Base-by-base conservation (phyloP, 2,113 vertebrate species). In the Cephalopterus ornatus region DNA sequence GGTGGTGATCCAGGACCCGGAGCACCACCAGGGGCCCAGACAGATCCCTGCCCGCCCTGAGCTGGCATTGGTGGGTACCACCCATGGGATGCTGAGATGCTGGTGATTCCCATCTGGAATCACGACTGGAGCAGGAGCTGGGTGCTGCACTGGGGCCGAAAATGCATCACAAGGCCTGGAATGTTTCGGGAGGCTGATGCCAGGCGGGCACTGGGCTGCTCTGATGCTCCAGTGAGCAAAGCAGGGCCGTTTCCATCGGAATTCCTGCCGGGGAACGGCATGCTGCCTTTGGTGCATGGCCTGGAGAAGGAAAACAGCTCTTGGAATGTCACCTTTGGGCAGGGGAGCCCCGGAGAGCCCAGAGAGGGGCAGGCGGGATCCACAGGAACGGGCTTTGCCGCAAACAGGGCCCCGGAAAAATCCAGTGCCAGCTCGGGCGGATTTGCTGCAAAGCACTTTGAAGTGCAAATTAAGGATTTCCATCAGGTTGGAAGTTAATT, bases 391-490 rank as follows among this genome's bases (percentile, higher is more conserved):
- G 58, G 61, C 61, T n/a, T 28, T 52, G 77, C 55, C 3, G 20
- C 66, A 77, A 75, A 27, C 41, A 11, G 26, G 20, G 47, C 84
- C 79, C 70, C 0, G 11, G 76, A 68, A 76, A 72, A 73, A 66
- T 33, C 56, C 32, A 32, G 55, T 26, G 27, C 46, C 62, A 39
- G 78, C 89, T 55, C 23, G 12, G 41, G 56, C 9, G 75, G 58
- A 49, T 55, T 52, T 72, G 86, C 92, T 59, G 92, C 72, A 8
- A 21, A 83, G 79, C 19, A 8, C 94, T 95, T 95, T 96, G 95
- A 97, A 95, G 91, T 95, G 92, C 92, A 97, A 95, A 96, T 89
- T 56, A 74, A 89, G 89, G 66, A 61, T 78, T 85, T 33, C 84
- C 67, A 63, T 46, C 87, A 42, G 91, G 86, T 86, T 59, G 27